Evolutionary conservation across 2,888 invertebrate genomes (phyloP), one percentile per base, ranked within the genome.

Genomic region (Rotaria macrura): DNA sequence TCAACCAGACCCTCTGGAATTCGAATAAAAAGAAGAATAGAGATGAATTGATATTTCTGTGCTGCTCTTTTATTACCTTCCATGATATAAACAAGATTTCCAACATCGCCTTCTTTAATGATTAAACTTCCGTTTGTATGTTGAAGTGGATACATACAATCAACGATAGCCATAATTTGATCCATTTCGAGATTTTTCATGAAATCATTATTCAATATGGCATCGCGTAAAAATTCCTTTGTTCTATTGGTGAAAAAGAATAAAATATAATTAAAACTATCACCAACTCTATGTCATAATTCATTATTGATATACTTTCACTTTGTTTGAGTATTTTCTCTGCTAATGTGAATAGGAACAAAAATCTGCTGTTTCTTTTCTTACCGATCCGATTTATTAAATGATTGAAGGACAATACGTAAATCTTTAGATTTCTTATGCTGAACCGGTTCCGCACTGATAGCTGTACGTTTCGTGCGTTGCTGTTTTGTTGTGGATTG

Each of bases 161-260:
- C 97, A 88, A 98, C 97, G 88, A 98, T 97, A 92, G 97, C 97
- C 85, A 94, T 93, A 90, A 97, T 96, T 92, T 97, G 97, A 86
- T 88, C 89, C 85, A 89, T 88, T 87, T 92, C 97, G 91, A 99
- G 92, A 92, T 99, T 97, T 93, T 98, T 97, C 95, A 99, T 96
- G 92, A 99, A 99, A 92, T 99, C 98, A 93, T 99, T 99, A 92
- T 97, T 96, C 90, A 97, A 92, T 89, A 99, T 96, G 85, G 97
- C 97, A 87, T 94, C 93, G 91, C 95, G 96, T 38, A 87, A 79
- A 47, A 86, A 85, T 72, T 88, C 87, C 49, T 57, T 87, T 20
- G 87, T 87, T 49, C 87, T 86, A 49, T 14, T 43, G 25, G n/a
- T n/a, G n/a, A n/a, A n/a, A n/a, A n/a, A n/a, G n/a, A n/a, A n/a